These are phyloP conservation scores for Callyntrura guangdongensis DNA, from an alignment of 2,888 invertebrate species.

Conservation along the genomic window DNA sequence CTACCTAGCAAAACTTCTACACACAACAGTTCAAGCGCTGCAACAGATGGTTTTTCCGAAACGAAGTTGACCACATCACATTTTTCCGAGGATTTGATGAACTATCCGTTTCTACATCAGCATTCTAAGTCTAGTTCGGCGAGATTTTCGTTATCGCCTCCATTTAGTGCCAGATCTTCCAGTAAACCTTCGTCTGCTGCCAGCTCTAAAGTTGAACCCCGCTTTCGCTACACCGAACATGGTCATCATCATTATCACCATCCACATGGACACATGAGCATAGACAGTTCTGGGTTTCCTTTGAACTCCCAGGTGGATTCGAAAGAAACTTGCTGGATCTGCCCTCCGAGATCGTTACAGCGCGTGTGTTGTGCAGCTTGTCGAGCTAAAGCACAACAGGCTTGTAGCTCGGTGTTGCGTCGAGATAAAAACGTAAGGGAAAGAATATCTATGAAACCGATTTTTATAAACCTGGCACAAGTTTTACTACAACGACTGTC, in stretches of 20 bases:
- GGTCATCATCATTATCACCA: too few species aligned
- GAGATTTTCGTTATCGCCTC: neutral
- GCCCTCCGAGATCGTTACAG: constrained; percentile 54
- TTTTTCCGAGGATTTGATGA: neutral
- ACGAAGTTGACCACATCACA: neutral
- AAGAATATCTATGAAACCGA: too few species aligned
- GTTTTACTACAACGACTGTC: neutral
- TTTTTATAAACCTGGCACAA: too few species aligned
- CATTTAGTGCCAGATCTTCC: neutral
- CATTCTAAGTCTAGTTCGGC: neutral
- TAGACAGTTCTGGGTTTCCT: too few species aligned
- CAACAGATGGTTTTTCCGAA: neutral
- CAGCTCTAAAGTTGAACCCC: neutral
- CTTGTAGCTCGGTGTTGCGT: constrained; percentile 63
- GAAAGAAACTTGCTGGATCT: constrained; percentile 53
- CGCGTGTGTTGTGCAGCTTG: constrained; percentile 1
- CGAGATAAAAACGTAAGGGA: constrained; percentile 71
- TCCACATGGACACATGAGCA: too few species aligned
- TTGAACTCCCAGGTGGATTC: constrained; percentile 9
- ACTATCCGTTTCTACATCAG: neutral
- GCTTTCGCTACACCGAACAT: neutral
- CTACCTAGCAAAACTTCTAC: constrained; percentile 70
- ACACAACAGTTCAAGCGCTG: neutral
- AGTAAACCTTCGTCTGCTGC: neutral
- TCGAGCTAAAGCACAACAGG: constrained; percentile 73